Evolutionary conservation across 2,888 invertebrate species (phyloP), one percentile per base, ranked within the genome.

Genomic region (Anthrax anthrax): DNA sequence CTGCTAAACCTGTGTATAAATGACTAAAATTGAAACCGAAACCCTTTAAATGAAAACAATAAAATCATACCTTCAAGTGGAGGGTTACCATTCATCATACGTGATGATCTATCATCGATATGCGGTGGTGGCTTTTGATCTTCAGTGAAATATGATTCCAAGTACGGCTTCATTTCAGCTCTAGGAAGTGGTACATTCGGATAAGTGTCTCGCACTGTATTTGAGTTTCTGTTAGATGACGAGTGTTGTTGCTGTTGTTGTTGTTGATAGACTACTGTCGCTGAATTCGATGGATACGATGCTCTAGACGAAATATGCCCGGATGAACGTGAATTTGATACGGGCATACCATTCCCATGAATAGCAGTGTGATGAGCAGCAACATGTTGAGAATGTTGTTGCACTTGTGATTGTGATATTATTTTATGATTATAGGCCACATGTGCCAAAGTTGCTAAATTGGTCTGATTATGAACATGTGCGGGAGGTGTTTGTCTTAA

Each of bases 161-260:
- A 77, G 56, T 80, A 81, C 37, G 80, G 79, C 62, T 81, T 81
- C 56, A 81, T 77, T 57, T 82, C 81, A 13, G 80, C 80, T 43
- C 81, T 69, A 1, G 81, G 81, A 52, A 81, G 63, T 3, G 79
- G 56, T 6, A 66, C 64, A 13, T 64, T 57, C 43, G 64, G 60
- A 52, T 63, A 67, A 16, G 41, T 40, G 13, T 51, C 51, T 37
- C 49, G 32, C 5, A 34, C 38, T 12, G 38, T 14, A 32, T 39
- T 47, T 14, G 37, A 16, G 29, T 39, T 44, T 23, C 48, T 32
- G 5, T 36, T 16, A n/a, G 47, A 43, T 4, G 48, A 23, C 23
- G 19, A 34, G 14, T 44, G 39, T n/a, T 43, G 43, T 37, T 42
- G 45, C 6, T 41, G 45, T 3, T 41, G 46, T 32, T 46, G 46